These are phyloP conservation scores for Metacarcinus magister DNA, from an alignment of 2,888 invertebrate species.

Conservation along the genomic window DNA sequence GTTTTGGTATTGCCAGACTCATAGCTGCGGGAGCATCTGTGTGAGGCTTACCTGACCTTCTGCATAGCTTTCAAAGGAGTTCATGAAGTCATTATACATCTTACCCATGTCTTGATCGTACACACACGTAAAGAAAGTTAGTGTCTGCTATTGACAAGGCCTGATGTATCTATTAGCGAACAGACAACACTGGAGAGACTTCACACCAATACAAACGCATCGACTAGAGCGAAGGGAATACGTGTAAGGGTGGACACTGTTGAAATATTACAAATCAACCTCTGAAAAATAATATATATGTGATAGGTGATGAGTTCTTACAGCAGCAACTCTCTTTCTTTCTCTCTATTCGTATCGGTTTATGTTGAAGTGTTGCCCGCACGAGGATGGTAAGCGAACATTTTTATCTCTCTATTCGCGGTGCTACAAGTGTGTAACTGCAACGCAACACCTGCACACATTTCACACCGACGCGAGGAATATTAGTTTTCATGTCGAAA, in stretches of 20 bases:
- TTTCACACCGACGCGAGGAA: background rate
- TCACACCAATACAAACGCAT: background rate
- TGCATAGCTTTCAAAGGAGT: background rate
- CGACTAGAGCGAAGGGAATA: background rate
- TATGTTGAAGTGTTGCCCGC: too few relatives aligned
- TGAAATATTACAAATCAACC: background rate
- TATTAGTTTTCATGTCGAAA: slow-evolving; percentile 14
- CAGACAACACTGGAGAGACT: background rate
- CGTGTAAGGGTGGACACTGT: background rate
- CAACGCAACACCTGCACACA: background rate
- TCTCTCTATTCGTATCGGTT: too few relatives aligned
- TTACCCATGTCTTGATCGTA: background rate
- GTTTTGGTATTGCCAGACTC: background rate
- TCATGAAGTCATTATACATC: background rate
- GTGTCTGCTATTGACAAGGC: background rate
- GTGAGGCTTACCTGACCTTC: background rate
- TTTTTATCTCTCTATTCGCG: background rate
- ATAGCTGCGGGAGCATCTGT: background rate
- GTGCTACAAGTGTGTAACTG: background rate
- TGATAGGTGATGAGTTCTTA: too few relatives aligned
- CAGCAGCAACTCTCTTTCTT: too few relatives aligned
- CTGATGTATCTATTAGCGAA: background rate
- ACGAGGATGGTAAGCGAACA: background rate
- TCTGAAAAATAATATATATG: background rate
- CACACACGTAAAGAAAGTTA: background rate